Percentiles rank a stretch among this genome's conserved stretches.
Evolutionary conservation across 2,113 vertebrate genomes (phyloP).

Genomic region (Oryzias melastigma): DNA sequence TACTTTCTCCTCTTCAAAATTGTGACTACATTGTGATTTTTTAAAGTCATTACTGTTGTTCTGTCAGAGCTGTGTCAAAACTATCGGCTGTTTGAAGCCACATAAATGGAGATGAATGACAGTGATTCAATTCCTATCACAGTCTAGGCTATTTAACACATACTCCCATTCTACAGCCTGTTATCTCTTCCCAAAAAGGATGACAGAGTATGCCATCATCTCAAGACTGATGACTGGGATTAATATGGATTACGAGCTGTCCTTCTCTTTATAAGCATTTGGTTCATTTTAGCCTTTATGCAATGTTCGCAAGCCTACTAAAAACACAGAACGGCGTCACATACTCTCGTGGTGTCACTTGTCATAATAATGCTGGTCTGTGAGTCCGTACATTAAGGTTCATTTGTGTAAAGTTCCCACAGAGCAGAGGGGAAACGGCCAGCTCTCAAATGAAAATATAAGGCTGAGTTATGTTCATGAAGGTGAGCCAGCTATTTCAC

Average conservation of each 20-base stretch:
- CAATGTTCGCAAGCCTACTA: not conserved
- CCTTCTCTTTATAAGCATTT: conserved; percentile 22
- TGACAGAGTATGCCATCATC: conserved; percentile 24
- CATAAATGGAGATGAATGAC: conserved; percentile 60
- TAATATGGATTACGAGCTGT: conserved; percentile 32
- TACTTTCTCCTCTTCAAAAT: not conserved
- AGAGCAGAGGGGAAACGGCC: conserved; percentile 41
- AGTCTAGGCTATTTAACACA: conserved; percentile 16
- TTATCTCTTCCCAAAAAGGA: conserved; percentile 46
- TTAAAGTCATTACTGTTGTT: not conserved
- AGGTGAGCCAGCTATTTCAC: conserved; percentile 42
- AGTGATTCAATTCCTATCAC: conserved; percentile 52
- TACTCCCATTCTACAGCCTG: conserved; percentile 28
- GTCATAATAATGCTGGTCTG: not conserved
- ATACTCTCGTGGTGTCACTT: conserved; percentile 4
- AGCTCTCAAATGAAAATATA: conserved; percentile 35
- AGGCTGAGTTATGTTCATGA: conserved; percentile 37
- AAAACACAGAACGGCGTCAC: conserved; percentile 2
- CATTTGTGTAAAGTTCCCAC: conserved; percentile 27
- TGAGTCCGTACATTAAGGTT: not conserved
- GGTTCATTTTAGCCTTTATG: conserved; percentile 37
- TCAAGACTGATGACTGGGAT: conserved; percentile 46
- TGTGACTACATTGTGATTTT: not conserved
- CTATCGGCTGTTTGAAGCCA: conserved; percentile 16
- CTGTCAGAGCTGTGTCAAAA: conserved; percentile 9